Evolutionary conservation across 2,113 vertebrate genomes (phyloP), one percentile per base, ranked within the genome.

Genomic region (Semnornis frantzii): DNA sequence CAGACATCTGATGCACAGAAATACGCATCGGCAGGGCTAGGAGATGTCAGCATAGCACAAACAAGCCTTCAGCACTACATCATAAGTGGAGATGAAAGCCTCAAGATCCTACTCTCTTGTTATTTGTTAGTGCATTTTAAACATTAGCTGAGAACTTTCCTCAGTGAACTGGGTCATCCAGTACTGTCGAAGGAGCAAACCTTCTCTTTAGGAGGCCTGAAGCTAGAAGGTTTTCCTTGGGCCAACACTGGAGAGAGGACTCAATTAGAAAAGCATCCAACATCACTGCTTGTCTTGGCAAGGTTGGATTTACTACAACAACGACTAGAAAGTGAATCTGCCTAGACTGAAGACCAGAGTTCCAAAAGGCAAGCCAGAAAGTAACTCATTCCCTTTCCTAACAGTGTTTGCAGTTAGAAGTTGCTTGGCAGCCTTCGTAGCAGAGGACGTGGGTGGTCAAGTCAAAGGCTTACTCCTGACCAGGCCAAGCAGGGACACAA

Each of bases 391-490:
- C 75, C 70, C 85, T 81, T 87, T 85, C 75, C 79, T 85, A 93
- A 85, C 75, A 89, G 39, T 54, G 60, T 91, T 93, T 93, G 89
- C 92, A 91, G 82, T 64, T 92, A 82, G 52, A 94, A 93, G 89
- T n/a, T 0, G 0, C 75, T 85, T 93, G 87, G 91, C 93, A 95
- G 85, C 60, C n/a, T 71, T 87, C 89, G 91, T 89, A 62, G 37
- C 69, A 87, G 37, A 91, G 72, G 91, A 95, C 92, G 91, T 25
- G 2, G 37, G 78, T 77, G 87, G 93, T 93, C 93, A 96, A 91
- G 94, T 82, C 39, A 69, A 87, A 78, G 72, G 89, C 83, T 92
- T 87, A 68, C 16, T 87, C 65, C 80, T 1, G 1, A 85, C 72
- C 85, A 82, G 82, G 78, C 78, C 0, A 1, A 93, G 52, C 0